Conservation (phyloP, 2,113 vertebrate genomes). For the Procavia capensis region DNA sequence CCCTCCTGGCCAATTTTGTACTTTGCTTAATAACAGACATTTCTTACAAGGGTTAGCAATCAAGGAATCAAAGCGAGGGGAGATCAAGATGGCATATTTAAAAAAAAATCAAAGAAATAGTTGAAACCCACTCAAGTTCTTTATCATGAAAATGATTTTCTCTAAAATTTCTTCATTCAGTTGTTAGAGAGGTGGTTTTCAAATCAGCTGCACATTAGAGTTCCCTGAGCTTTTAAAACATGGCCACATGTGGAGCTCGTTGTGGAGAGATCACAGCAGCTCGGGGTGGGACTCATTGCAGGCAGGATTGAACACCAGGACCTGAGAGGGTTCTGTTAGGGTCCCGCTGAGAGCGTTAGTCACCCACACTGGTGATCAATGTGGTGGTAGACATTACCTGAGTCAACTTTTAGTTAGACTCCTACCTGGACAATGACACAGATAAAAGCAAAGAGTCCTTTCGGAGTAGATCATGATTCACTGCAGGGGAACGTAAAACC, state of each 20-base stretch:
- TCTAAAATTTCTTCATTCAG: neutral
- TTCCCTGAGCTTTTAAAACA: neutral
- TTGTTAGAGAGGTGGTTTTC: neutral
- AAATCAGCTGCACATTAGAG: neutral
- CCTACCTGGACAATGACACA: neutral
- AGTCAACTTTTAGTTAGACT: neutral
- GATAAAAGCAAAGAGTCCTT: neutral
- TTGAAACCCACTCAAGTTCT: neutral
- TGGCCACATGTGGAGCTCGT: neutral
- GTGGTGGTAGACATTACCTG: neutral
- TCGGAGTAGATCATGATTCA: neutral
- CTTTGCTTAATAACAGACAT: neutral
- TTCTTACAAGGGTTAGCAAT: neutral
- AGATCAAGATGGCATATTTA: neutral
- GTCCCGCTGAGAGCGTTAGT: neutral
- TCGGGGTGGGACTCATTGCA: neutral
- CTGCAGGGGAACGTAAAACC: neutral
- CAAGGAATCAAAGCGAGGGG: neutral
- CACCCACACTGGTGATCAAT: neutral
- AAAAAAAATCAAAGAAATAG: neutral
- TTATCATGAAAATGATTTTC: neutral
- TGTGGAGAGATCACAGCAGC: neutral
- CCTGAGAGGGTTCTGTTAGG: neutral
- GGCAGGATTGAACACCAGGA: neutral
- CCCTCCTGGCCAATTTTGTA: neutral